Conservation (phyloP, 1,140 invertebrate genomes). For the Calliphora vicina region DNA sequence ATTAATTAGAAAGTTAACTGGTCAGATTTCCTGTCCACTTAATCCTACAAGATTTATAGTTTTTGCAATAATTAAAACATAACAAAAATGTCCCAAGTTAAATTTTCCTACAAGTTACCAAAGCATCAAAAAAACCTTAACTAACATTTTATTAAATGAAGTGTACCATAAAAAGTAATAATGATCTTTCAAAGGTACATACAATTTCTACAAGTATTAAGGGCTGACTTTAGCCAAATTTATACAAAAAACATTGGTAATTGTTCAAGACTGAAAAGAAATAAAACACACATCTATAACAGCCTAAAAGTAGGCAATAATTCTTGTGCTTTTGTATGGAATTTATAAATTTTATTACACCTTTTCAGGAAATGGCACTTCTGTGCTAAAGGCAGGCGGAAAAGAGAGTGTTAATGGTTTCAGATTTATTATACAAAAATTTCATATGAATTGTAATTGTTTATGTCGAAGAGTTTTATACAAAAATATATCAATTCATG, state of each 20-base stretch:
- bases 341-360: background rate
- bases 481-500: background rate
- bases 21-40: no score
- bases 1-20: no score
- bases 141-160: background rate
- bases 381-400: no score
- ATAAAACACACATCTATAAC: background rate
- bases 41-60: no score
- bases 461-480: background rate
- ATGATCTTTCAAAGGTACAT: background rate
- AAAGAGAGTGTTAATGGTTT: constrained; percentile 7
- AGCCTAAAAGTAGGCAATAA: background rate
- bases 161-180: background rate
- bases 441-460: constrained; percentile 17
- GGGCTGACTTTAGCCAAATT: background rate
- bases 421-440: background rate
- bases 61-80: no score
- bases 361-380: background rate
- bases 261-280: background rate
- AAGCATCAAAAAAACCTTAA: background rate
- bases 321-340: background rate
- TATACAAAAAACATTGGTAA: background rate
- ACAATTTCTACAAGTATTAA: background rate
- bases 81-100: background rate
- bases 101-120: background rate